phyloP scores from a whole-genome alignment of 2,113 vertebrate genomes.

The Urocitellus parryii region DNA sequence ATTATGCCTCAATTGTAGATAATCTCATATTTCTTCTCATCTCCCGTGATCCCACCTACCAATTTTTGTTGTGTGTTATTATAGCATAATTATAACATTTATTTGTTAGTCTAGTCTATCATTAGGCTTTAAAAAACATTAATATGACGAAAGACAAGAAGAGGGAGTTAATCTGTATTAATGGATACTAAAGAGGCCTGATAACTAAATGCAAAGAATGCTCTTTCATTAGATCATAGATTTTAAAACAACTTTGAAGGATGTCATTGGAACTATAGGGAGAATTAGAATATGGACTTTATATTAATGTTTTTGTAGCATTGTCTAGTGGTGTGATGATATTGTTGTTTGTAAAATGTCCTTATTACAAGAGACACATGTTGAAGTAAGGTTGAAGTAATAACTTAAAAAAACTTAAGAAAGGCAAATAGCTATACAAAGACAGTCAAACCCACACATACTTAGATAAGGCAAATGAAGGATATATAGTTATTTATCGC shows the following conservation, averaged over 20 bases:
- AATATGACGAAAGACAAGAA: background rate
- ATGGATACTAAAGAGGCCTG: background rate
- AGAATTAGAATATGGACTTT: background rate
- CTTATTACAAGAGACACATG: background rate
- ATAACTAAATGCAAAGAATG: background rate
- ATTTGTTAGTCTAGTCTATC: background rate
- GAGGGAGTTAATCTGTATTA: background rate
- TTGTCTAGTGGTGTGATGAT: background rate
- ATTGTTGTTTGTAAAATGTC: constrained; percentile 14
- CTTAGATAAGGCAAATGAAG: background rate
- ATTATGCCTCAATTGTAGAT: background rate
- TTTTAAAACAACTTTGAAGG: background rate
- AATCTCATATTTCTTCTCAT: background rate
- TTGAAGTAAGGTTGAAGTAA: background rate
- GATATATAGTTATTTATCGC: background rate
- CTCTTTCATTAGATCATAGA: background rate
- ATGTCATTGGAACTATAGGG: background rate
- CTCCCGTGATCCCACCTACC: background rate
- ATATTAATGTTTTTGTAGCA: background rate
- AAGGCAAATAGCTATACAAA: background rate
- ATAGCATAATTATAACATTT: constrained; percentile 4
- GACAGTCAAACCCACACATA: background rate
- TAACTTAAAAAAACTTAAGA: background rate
- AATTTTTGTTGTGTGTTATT: constrained; percentile 37
- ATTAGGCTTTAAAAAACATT: constrained; percentile 52